Evolutionary conservation across 92 coral and sea anemone genomes (phyloP).

Genomic region (Micromussa lordhowensis): DNA sequence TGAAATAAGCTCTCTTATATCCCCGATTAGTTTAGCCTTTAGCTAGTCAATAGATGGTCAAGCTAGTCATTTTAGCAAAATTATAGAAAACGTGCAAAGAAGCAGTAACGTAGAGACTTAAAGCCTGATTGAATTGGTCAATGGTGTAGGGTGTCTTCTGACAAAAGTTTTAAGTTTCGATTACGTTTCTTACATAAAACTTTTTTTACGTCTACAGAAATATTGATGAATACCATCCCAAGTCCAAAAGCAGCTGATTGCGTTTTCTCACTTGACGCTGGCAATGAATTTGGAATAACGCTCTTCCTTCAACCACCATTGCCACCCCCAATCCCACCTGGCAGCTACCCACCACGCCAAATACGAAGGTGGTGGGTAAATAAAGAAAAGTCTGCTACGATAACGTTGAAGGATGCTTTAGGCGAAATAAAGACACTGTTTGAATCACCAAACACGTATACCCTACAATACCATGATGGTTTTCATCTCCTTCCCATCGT

Average conservation of each 20-base stretch:
- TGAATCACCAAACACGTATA: conserved; percentile 22
- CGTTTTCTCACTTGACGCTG: conserved; percentile 46
- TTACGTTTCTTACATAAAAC: too few relatives aligned
- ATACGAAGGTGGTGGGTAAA: conserved; percentile 53
- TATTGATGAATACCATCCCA: not conserved
- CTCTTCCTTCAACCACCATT: conserved; percentile 45
- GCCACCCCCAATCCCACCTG: conserved; percentile 62
- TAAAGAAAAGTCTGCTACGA: conserved; percentile 16
- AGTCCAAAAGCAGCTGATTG: not conserved
- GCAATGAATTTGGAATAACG: conserved; percentile 48
- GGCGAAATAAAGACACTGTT: conserved; percentile 44
- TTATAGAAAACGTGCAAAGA: too few relatives aligned
- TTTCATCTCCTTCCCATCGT: conserved; percentile 60
- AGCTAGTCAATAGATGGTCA: too few relatives aligned
- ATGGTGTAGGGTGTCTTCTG: too few relatives aligned
- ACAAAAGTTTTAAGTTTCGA: too few relatives aligned
- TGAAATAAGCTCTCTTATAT: too few relatives aligned
- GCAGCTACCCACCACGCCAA: conserved; percentile 49
- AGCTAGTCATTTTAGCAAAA: too few relatives aligned
- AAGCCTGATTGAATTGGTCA: too few relatives aligned
- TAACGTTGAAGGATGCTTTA: conserved; percentile 51
- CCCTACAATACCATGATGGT: conserved; percentile 54
- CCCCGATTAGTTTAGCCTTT: too few relatives aligned
- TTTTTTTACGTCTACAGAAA: conserved; percentile 20
- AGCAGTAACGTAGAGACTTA: too few relatives aligned